Percentiles rank a stretch among this genome's conserved stretches.
These are phyloP conservation scores for Nematolebias whitei DNA, from an alignment of 2,113 vertebrate genomes.

Conservation along the genomic window DNA sequence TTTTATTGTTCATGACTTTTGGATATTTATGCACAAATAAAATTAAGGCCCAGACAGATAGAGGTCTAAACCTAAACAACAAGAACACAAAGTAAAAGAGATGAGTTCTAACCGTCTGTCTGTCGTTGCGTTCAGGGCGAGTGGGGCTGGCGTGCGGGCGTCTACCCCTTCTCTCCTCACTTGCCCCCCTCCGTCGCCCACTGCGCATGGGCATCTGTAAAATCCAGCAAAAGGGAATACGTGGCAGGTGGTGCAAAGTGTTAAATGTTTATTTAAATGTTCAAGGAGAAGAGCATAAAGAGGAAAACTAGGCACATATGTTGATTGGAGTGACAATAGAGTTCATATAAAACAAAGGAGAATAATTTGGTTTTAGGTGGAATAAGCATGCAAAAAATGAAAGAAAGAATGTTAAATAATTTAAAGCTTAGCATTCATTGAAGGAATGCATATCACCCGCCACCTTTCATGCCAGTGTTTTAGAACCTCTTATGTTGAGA, in stretches of 20 bases:
- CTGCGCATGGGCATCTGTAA: constrained; percentile 87
- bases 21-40: constrained; percentile 17
- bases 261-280: not conserved
- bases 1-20: constrained; percentile 29
- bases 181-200: constrained; percentile 84
- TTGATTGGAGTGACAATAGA: constrained; percentile 2
- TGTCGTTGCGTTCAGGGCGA: constrained; percentile 78
- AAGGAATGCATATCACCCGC: too few species aligned
- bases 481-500: too few species aligned
- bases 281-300: not conserved
- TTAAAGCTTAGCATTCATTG: too few species aligned
- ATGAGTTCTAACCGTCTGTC: constrained; percentile 74
- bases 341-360: constrained; percentile 17
- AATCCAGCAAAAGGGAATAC: constrained; percentile 22
- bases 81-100: constrained; percentile 15
- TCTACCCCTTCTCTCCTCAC: constrained; percentile 82
- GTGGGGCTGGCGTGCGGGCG: constrained; percentile 81
- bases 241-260: constrained; percentile 5
- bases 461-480: too few species aligned
- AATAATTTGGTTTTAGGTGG: constrained; percentile 19
- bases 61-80: constrained; percentile 6
- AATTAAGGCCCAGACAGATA: constrained; percentile 14
- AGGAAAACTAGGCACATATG: not conserved
- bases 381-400: constrained; percentile 28
- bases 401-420: constrained; percentile 1